Evolutionary conservation across 2,113 vertebrate species (phyloP), one percentile per base, ranked within the genome.

Genomic region (Microtus pennsylvanicus): DNA sequence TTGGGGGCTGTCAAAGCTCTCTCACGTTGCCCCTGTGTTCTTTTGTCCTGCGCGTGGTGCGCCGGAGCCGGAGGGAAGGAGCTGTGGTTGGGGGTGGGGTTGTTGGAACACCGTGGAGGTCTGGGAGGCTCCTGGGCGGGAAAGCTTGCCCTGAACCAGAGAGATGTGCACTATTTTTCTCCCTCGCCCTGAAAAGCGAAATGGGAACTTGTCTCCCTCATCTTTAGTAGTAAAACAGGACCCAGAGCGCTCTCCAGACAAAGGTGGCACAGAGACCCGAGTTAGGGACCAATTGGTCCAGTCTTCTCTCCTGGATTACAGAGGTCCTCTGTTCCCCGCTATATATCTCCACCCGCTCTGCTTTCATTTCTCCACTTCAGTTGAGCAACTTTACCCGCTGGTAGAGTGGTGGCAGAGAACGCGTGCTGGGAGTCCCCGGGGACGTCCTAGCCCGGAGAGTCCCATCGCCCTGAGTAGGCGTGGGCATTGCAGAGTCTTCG

Each of bases 1-100:
- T 76, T 50, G 87, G 90, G 70, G 93, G 86, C 58, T 96, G 95
- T 97, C 92, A 94, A 87, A 52, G 55, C 83, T 75, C 81, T 77
- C 77, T 65, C 76, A 47, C 0, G 7, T 70, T 6, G 87, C 86
- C 90, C 87, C 93, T 21, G 45, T 91, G 77, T 91, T 97, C 95
- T 98, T 98, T 98, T 98, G 98, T 98, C 97, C 95, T 75, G 92
- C 63, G 87, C 86, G 95, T 90, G 58, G 96, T 72, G 96, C 70
- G 12, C 80, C 0, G 70, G 90, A 94, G 96, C 96, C 76, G 21
- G 82, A 67, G 3, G 87, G 74, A 95, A 83, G 75, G 97, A 94
- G 76, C 6, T 45, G 26, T 22, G 78, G 26, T 69, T 92, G 95
- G 97, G 96, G 97, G 96, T 95, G 94, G 97, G 96, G 97, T 82